Base-by-base conservation (phyloP, 2,113 vertebrate species). In the Grammomys surdaster region DNA sequence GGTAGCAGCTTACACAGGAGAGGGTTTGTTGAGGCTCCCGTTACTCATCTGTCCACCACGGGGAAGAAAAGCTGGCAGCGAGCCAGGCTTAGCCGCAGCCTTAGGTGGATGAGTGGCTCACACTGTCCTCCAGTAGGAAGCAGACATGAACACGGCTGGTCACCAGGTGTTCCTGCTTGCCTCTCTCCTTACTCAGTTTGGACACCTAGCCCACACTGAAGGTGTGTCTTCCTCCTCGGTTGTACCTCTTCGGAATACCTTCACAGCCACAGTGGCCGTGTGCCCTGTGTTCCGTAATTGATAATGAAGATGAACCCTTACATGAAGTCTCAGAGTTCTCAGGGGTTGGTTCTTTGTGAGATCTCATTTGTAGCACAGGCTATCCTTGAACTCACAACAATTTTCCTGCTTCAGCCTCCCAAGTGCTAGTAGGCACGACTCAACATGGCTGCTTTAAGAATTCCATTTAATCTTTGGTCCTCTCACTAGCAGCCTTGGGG, bases 401-500 rank as follows among this genome's bases (percentile, higher is more conserved):
- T 54, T 33, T 33, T 81, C 28, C 6, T 72, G 31, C 63, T 28
- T 88, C 46, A 48, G 46, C 43, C 6, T 88, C 65, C 46, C 33
- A 72, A 54, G 33, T 51, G 33, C 33, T 88, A 12, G 12, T 26
- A n/a, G 65, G 65, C 46, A 88, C 5, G 7, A n/a, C 12, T 88
- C 85, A 54, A 12, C 65, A 88, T 70, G 24, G 28, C 60, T 6
- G 22, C 31, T 24, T 26, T 70, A 91, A 89, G 54, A 94, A 89
- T 82, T 88, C n/a, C 67, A 93, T 33, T 65, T 93, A 46, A 33
- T 94, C 60, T 93, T 54, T 48, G 60, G 33, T 33, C 43, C 31
- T 36, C 84, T 67, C 28, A 60, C 84, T 17, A 63, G 56, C 22
- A 86, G 7, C 26, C 36, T 81, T 91, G 28, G 72, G 88, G 95